A percentile compares a stretch with the other conserved stretches of the same genome.
These are phyloP conservation scores for Drosophila aldrichi DNA, from an alignment of 2,888 invertebrate species.

Conservation along the genomic window DNA sequence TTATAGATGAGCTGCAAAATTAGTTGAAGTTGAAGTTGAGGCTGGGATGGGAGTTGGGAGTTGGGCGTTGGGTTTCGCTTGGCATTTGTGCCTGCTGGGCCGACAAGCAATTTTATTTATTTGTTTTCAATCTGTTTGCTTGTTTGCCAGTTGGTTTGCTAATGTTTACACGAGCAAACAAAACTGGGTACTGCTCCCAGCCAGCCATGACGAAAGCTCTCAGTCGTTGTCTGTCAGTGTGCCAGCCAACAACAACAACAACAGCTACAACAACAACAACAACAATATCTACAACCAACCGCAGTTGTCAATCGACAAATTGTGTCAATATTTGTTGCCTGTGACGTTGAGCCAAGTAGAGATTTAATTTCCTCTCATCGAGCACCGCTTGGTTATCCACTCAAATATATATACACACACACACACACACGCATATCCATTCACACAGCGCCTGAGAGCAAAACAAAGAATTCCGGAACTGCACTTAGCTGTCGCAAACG, in stretches of 20 bases:
- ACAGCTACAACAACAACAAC: constrained; percentile 9
- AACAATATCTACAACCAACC: constrained; percentile 39
- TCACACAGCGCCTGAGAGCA: neutral
- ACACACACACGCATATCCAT: constrained; percentile 1
- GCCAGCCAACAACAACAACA: constrained; percentile 18
- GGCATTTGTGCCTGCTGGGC: constrained; percentile 46
- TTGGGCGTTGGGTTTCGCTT: neutral
- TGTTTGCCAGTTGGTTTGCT: constrained; percentile 80
- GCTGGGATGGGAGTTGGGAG: no score
- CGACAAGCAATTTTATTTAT: constrained; percentile 72
- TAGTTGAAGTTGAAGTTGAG: neutral
- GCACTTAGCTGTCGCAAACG: constrained; percentile 27
- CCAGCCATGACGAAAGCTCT: constrained; percentile 17
- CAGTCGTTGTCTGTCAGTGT: constrained; percentile 28
- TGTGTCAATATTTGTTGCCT: constrained; percentile 77
- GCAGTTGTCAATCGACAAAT: constrained; percentile 74
- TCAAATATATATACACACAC: constrained; percentile 17
- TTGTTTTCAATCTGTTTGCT: constrained; percentile 79
- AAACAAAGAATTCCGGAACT: constrained; percentile 27
- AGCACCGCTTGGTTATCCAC: constrained; percentile 48
- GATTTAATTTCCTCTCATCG: constrained; percentile 77
- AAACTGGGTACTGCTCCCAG: constrained; percentile 12
- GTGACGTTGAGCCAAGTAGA: constrained; percentile 72
- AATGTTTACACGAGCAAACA: constrained; percentile 79
- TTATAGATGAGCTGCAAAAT: constrained; percentile 50